Conservation (phyloP, 2,113 vertebrate species). For the Ceratotherium simum region DNA sequence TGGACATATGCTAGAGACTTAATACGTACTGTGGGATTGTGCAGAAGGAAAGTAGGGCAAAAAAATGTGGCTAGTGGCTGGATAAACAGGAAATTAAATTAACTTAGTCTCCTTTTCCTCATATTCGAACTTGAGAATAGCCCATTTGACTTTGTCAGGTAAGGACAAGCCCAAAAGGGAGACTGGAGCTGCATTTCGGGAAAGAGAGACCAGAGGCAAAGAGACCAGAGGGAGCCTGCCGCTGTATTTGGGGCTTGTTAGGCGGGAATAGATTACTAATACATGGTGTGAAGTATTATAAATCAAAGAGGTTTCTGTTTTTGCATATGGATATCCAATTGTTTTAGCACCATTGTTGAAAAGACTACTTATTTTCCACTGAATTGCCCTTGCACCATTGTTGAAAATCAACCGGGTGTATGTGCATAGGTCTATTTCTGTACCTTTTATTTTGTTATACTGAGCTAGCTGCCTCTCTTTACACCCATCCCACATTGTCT, state of each 20-base stretch:
- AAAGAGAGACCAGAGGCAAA: neutral
- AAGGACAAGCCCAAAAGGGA: neutral
- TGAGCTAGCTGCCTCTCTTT: neutral
- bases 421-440: neutral
- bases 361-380: neutral
- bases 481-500: neutral
- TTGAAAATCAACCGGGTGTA: neutral
- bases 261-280: slow-evolving; percentile 2
- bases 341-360: slow-evolving; percentile 13
- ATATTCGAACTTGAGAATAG: neutral
- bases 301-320: neutral
- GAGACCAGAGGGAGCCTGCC: neutral
- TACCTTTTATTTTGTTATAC: neutral
- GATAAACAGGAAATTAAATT: neutral
- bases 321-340: neutral
- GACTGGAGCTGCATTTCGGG: neutral
- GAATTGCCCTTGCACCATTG: neutral
- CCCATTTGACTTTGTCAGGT: slow-evolving; percentile 24
- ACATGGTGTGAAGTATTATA: neutral
- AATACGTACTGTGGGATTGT: neutral
- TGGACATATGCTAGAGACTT: neutral
- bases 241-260: neutral
- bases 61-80: neutral
- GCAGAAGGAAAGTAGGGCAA: neutral
- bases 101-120: neutral